A percentile compares a stretch with the other conserved stretches of the same genome.
Conservation (phyloP, 2,888 invertebrate genomes). For the Azorinus chamasolen region DNA sequence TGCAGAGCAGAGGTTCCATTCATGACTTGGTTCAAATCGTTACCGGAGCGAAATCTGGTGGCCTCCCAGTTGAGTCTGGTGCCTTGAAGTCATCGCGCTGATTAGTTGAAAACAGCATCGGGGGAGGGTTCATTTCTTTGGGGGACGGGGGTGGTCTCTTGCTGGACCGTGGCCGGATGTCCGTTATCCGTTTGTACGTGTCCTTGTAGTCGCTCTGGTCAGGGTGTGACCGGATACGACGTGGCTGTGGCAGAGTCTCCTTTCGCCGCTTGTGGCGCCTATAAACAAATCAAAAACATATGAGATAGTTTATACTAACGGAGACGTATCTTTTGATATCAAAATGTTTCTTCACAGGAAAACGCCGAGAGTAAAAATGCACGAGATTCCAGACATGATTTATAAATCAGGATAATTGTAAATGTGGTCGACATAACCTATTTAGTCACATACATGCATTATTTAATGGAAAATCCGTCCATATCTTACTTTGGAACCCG, state of each 20-base stretch:
- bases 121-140: constrained; percentile 72
- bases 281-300: constrained; percentile 15
- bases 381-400: no score
- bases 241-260: constrained; percentile 49
- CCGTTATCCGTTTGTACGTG: constrained; percentile 71
- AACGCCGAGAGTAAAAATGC: no score
- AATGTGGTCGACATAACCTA: no score
- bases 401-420: no score
- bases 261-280: constrained; percentile 75
- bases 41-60: constrained; percentile 76
- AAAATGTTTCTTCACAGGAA: no score
- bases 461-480: no score
- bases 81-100: constrained; percentile 79
- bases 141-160: constrained; percentile 81
- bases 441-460: no score
- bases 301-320: no score
- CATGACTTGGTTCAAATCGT: no score
- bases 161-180: constrained; percentile 80
- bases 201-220: constrained; percentile 79
- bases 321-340: no score
- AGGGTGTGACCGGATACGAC: constrained; percentile 59
- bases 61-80: constrained; percentile 69
- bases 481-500: no score
- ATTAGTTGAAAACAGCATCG: constrained; percentile 81
- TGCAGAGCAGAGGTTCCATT: no score